Evolutionary conservation across 2,888 invertebrate genomes (phyloP).

Genomic region (Hyposoter dolosus): DNA sequence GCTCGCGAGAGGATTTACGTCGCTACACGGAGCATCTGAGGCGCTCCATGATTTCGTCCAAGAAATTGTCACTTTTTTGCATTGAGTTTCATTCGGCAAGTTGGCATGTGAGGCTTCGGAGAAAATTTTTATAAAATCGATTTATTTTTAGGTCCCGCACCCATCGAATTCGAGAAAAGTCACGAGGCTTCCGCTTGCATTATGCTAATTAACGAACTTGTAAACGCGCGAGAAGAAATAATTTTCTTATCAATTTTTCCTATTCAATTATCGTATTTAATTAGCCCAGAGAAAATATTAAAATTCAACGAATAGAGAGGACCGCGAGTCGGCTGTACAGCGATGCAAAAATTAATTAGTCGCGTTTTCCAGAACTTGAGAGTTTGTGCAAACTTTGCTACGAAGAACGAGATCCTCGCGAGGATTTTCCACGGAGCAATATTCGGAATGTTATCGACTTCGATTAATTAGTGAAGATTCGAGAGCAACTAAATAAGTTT

Average conservation of each 20-base stretch:
- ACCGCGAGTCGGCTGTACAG: neutral
- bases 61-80: constrained; percentile 38
- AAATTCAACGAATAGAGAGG: constrained; percentile 25
- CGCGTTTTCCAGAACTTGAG: constrained; percentile 42
- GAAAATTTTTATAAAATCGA: neutral
- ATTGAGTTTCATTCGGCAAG: neutral
- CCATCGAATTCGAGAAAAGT: too few relatives aligned
- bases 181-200: neutral
- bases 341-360: constrained; percentile 57
- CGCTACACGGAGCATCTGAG: constrained; percentile 5
- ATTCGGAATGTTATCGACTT: constrained; percentile 37
- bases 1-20: constrained; percentile 39
- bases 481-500: constrained; percentile 24
- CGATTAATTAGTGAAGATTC: constrained; percentile 53
- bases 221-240: neutral
- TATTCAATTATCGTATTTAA: constrained; percentile 45
- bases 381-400: constrained; percentile 16
- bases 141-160: neutral
- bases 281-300: constrained; percentile 16
- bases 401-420: neutral
- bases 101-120: neutral
- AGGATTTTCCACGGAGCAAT: neutral
- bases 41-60: neutral
- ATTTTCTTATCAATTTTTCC: neutral
- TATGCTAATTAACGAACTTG: constrained; percentile 34